phyloP scores from a whole-genome alignment of 2,797 vertebrate genomes.

The Chromis chromis region DNA sequence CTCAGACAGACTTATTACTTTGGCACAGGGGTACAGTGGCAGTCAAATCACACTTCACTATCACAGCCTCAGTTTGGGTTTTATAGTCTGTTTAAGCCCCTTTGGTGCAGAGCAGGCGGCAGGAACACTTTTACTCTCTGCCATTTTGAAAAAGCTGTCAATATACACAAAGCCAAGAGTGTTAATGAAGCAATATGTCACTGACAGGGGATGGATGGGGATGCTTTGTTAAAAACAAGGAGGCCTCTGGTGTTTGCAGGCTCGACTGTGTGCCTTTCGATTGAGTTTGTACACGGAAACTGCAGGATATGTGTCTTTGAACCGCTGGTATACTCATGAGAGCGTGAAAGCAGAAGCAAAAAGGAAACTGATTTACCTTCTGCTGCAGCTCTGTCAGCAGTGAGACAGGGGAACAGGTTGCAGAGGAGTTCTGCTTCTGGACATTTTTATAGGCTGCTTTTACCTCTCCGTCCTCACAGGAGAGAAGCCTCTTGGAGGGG shows the following conservation, averaged over 20 bases:
- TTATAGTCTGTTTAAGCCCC: constrained; percentile 62
- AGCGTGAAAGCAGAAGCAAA: constrained; percentile 47
- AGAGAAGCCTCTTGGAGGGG: constrained; percentile 38
- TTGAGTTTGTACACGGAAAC: constrained; percentile 49
- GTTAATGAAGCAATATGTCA: constrained; percentile 70
- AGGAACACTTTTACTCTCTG: constrained; percentile 62
- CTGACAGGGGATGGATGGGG: constrained; percentile 42
- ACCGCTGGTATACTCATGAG: constrained; percentile 47
- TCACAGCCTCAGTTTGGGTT: constrained; percentile 43
- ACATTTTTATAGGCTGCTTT: constrained; percentile 62
- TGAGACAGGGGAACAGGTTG: constrained; percentile 55
- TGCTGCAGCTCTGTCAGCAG: constrained; percentile 54
- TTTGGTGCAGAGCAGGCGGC: constrained; percentile 46
- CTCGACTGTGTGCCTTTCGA: constrained; percentile 34
- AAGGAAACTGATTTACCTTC: constrained; percentile 65
- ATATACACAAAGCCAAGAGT: constrained; percentile 63
- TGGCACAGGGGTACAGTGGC: constrained; percentile 58
- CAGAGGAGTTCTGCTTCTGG: constrained; percentile 49
- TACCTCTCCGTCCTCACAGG: constrained; percentile 47
- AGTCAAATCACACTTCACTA: constrained; percentile 46
- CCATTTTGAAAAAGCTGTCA: constrained; percentile 68
- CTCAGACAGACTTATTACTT: constrained; percentile 70
- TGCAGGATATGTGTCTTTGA: constrained; percentile 44
- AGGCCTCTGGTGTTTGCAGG: constrained; percentile 47
- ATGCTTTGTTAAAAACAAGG: constrained; percentile 60